Evolutionary conservation across 2,888 invertebrate species (phyloP).

Genomic region (Ariolimax columbianus): DNA sequence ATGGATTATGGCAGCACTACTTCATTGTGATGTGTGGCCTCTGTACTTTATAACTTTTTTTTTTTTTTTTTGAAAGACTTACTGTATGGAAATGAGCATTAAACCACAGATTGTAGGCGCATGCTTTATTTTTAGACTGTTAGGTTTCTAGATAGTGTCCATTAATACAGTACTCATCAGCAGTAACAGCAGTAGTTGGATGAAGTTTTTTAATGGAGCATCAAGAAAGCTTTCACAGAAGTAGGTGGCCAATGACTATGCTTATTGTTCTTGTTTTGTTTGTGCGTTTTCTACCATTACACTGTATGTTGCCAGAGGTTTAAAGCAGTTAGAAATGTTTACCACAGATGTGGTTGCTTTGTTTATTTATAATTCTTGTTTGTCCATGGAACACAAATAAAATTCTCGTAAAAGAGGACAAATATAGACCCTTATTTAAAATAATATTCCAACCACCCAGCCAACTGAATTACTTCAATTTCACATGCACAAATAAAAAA

Average conservation of each 20-base stretch:
- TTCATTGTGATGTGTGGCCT: conserved; percentile 40
- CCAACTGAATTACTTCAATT: too few relatives aligned
- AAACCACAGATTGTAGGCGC: conserved; percentile 36
- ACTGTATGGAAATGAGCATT: conserved; percentile 43
- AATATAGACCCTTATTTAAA: too few relatives aligned
- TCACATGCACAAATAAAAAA: too few relatives aligned
- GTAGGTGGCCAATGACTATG: conserved; percentile 32
- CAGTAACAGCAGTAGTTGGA: conserved; percentile 33
- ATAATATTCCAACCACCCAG: too few relatives aligned
- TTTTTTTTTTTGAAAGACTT: conserved; percentile 20
- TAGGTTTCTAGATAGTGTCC: conserved; percentile 32
- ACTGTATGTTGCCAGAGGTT: not conserved
- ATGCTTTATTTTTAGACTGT: conserved; percentile 44
- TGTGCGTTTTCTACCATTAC: not conserved
- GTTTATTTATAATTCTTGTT: too few relatives aligned
- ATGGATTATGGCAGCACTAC: conserved; percentile 30
- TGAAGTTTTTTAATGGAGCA: conserved; percentile 17
- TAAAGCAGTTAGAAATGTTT: not conserved
- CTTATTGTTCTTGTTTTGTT: conserved; percentile 5
- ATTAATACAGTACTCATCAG: conserved; percentile 40
- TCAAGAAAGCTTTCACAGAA: conserved; percentile 33
- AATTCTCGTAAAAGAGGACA: too few relatives aligned
- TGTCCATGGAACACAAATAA: too few relatives aligned
- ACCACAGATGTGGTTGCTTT: too few relatives aligned
- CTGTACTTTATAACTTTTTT: conserved; percentile 18